Evolutionary conservation across 1,140 invertebrate species (phyloP), one percentile per base, ranked within the genome.

Genomic region (Drosophila ercepeae): DNA sequence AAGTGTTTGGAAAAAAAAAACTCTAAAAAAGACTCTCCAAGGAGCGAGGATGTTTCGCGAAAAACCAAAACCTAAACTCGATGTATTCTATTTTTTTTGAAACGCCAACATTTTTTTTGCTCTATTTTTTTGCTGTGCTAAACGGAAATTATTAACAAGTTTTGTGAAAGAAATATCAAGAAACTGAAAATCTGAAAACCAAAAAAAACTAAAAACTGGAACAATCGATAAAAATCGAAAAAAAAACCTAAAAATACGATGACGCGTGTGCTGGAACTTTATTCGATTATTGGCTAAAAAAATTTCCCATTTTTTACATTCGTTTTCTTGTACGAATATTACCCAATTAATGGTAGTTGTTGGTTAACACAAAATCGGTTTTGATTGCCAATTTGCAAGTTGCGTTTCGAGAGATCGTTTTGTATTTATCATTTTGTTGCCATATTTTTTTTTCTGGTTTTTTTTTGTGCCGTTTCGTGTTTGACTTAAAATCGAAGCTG

Each of bases 201-300:
- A 23, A 42, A 68, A 34, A 32, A 13, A 46, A n/a, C n/a, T 45
- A 55, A 64, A 29, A 14, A 2, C 36, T n/a, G n/a, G n/a, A n/a
- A n/a, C n/a, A n/a, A n/a, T n/a, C n/a, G n/a, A n/a, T n/a, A n/a
- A 41, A 29, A 34, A 68, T 36, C 13, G 8, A 44, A 29, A 52
- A 42, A 25, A 60, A 19, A 16, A 18, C 6, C 13, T 13, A 53
- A 42, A 70, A 60, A 32, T 4, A 19, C 13, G 42, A 19, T 11
- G 42, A 60, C 78, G 78, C 73, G 77, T 76, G 77, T 77, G 78
- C 45, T 75, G 25, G 25, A 57, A 61, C 44, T 58, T 46, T 77
- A 78, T 68, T 69, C 55, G 27, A 60, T 64, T 64, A 45, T 34
- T 44, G 16, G 65, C 55, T 60, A 48, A n/a, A n/a, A n/a, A n/a